Percentiles rank a stretch among this genome's conserved stretches.
Conservation (phyloP, 2,888 invertebrate species). For the Eupithecia insigniata region DNA sequence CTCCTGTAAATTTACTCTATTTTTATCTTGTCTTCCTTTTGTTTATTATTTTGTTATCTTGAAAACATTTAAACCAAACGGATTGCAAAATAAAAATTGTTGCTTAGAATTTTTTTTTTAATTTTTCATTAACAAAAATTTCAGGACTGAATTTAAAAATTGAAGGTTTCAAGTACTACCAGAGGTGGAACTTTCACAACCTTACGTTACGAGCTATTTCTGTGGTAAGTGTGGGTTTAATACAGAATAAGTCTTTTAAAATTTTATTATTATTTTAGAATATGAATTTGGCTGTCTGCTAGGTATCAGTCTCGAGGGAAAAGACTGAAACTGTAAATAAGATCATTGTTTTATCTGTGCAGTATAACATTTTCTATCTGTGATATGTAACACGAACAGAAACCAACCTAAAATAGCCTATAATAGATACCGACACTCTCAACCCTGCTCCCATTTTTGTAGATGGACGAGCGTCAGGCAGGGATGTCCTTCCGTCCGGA, state of each 20-base stretch:
- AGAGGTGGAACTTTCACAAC: constrained; percentile 75
- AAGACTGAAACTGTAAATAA: background rate
- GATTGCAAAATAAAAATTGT: too few species aligned
- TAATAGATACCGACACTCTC: too few species aligned
- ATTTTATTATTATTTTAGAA: background rate
- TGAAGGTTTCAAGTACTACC: constrained; percentile 70
- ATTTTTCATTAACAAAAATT: too few species aligned
- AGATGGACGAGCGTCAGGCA: constrained; percentile 2
- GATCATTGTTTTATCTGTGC: background rate
- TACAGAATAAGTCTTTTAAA: background rate
- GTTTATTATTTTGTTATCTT: background rate
- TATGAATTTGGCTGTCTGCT: background rate
- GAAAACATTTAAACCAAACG: too few species aligned
- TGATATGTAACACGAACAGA: background rate
- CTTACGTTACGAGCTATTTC: constrained; percentile 72
- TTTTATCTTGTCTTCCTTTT: background rate
- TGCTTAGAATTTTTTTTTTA: background rate
- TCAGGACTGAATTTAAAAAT: constrained; percentile 60
- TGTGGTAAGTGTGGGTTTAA: constrained; percentile 26
- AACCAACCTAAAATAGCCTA: background rate
- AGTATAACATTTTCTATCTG: background rate
- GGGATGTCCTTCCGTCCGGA: constrained; percentile 53
- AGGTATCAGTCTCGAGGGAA: background rate
- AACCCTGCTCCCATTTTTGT: background rate
- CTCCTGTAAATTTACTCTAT: background rate